Evolutionary conservation across 2,888 invertebrate species (phyloP).

Genomic region (Creontiades dilutus): DNA sequence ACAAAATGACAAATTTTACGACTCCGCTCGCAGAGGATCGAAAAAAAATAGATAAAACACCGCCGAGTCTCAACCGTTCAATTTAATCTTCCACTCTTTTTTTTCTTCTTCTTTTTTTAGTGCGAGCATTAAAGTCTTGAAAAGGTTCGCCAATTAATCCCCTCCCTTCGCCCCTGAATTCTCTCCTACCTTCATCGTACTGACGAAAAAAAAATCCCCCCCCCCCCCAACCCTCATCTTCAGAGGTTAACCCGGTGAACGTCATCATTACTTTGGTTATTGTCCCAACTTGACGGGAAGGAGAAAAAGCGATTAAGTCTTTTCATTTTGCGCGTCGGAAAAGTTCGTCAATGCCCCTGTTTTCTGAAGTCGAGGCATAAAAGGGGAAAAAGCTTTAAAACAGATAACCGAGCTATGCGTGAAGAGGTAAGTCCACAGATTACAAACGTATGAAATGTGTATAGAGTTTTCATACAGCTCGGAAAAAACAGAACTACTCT

Average conservation of each 20-base stretch:
- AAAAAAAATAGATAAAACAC: conserved; percentile 24
- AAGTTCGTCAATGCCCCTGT: not conserved
- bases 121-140: conserved; percentile 7
- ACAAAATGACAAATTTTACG: conserved; percentile 35
- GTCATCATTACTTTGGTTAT: conserved; percentile 42
- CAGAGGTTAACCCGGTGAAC: conserved; percentile 19
- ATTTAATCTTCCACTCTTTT: conserved; percentile 6
- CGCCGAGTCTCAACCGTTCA: not conserved
- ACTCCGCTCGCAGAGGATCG: not conserved
- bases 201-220: not conserved
- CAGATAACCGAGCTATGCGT: no score
- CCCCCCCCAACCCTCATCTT: no score
- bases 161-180: not conserved
- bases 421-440: no score
- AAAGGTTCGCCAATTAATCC: conserved; percentile 22
- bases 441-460: no score
- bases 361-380: not conserved
- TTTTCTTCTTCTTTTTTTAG: no score
- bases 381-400: not conserved
- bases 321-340: not conserved
- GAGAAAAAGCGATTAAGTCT: conserved; percentile 4
- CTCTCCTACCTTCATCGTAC: not conserved
- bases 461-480: no score
- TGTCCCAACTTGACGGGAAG: not conserved
- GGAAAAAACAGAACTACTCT: no score